A percentile compares a stretch with the other conserved stretches of the same genome.
Evolutionary conservation across 2,888 invertebrate genomes (phyloP).

Genomic region (Apodemia mormo): DNA sequence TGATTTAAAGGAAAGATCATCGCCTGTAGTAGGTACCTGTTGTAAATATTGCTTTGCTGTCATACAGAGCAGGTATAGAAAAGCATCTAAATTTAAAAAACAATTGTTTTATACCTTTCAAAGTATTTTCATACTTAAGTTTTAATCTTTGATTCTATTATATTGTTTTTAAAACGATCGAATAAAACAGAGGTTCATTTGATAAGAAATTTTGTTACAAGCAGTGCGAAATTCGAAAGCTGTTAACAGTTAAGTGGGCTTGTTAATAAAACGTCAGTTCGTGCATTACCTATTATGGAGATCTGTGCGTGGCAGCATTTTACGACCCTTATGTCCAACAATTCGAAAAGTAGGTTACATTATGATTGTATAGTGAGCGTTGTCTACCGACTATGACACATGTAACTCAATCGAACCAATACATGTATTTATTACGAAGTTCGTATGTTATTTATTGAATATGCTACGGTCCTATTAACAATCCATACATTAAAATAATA

Average conservation of each 20-base stretch:
- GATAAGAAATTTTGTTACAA: constrained; percentile 21
- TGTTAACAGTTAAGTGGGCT: constrained; percentile 53
- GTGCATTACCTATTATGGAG: constrained; percentile 68
- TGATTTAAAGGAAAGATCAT: too few species aligned
- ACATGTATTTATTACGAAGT: neutral
- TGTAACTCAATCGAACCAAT: constrained; percentile 5
- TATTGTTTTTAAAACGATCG: neutral
- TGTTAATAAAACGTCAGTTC: constrained; percentile 58
- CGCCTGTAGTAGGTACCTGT: too few species aligned
- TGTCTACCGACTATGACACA: constrained; percentile 2
- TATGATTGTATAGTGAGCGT: constrained; percentile 1
- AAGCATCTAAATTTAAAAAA: too few species aligned
- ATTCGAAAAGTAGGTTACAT: constrained; percentile 35
- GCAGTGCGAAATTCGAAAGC: constrained; percentile 53
- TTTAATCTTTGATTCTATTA: neutral
- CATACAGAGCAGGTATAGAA: too few species aligned
- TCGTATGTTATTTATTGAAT: neutral
- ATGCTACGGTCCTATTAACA: neutral
- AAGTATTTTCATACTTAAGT: neutral
- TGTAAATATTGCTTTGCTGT: too few species aligned
- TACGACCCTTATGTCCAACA: constrained; percentile 54
- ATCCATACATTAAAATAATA: neutral
- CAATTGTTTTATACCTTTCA: neutral
- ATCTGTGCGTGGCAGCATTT: constrained; percentile 50
- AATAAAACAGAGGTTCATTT: constrained; percentile 20